Percentiles rank a stretch among this genome's conserved stretches.
Conservation (phyloP, 2,888 invertebrate genomes). For the Ophraella communa region DNA sequence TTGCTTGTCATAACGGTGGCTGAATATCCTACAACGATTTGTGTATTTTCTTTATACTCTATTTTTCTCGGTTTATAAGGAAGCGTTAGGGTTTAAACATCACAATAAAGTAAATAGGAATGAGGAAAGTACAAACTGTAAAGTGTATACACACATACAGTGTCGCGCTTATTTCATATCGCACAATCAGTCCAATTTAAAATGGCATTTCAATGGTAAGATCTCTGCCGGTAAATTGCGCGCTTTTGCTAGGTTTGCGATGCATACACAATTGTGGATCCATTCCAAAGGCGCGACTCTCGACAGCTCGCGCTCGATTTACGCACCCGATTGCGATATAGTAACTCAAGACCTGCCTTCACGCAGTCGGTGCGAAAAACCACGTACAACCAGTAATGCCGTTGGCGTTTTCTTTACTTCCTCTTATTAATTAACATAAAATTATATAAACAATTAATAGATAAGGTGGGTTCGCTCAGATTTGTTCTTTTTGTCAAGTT, state of each 20-base stretch:
- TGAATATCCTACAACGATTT: too few species aligned
- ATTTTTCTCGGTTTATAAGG: background rate
- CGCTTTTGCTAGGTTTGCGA: constrained; percentile 13
- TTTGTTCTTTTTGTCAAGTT: too few species aligned
- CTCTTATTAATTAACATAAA: background rate
- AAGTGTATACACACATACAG: background rate
- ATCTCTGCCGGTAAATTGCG: constrained; percentile 13
- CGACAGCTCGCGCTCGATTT: constrained; percentile 24
- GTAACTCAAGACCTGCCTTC: constrained; percentile 14
- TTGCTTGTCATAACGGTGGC: too few species aligned
- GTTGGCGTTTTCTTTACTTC: background rate
- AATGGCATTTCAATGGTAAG: constrained; percentile 54
- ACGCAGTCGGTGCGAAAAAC: constrained; percentile 16
- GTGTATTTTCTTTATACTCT: too few species aligned
- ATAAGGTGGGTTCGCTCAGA: too few species aligned
- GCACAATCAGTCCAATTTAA: constrained; percentile 58
- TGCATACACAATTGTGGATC: constrained; percentile 18
- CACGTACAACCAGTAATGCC: background rate
- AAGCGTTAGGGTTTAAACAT: background rate
- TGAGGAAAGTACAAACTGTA: background rate
- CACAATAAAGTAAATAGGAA: constrained; percentile 6
- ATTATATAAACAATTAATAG: background rate
- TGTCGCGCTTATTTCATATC: constrained; percentile 48
- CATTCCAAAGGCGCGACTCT: constrained; percentile 18
- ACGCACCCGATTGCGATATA: constrained; percentile 21